A percentile compares a stretch with the other conserved stretches of the same genome.
Evolutionary conservation across 1,140 invertebrate genomes (phyloP).

Genomic region (Acromyrmex heyeri): DNA sequence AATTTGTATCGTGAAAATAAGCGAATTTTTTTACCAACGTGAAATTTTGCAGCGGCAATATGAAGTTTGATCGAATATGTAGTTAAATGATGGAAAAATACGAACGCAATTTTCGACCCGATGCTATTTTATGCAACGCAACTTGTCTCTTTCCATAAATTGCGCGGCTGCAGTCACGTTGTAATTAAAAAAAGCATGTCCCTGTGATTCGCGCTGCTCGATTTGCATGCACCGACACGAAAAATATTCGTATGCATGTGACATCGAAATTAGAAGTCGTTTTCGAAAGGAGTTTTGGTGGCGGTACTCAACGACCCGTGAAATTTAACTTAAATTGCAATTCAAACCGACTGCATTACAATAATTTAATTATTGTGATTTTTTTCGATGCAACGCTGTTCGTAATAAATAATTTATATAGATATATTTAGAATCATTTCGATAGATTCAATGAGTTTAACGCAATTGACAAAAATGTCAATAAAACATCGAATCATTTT

Average conservation of each 20-base stretch:
- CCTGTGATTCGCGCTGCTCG: constrained; percentile 6
- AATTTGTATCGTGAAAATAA: neutral
- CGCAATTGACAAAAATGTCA: neutral
- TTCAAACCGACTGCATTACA: constrained; percentile 12
- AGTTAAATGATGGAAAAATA: constrained; percentile 14
- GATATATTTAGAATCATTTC: neutral
- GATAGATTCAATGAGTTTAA: neutral
- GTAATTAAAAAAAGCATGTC: constrained; percentile 44
- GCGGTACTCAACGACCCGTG: neutral
- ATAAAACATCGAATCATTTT: neutral
- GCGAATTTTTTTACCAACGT: neutral
- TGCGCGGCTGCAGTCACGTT: constrained; percentile 10
- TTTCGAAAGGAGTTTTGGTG: constrained; percentile 20
- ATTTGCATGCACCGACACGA: constrained; percentile 30
- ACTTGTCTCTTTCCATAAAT: constrained; percentile 42
- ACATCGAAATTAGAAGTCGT: constrained; percentile 48
- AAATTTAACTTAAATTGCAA: constrained; percentile 34
- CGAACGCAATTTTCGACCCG: constrained; percentile 13
- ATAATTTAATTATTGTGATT: constrained; percentile 1
- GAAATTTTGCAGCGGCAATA: neutral
- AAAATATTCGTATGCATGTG: constrained; percentile 39
- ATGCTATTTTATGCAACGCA: constrained; percentile 36
- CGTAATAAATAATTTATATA: neutral
- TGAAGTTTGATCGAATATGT: neutral
- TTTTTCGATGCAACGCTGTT: neutral